Evolutionary conservation across 1,140 invertebrate species (phyloP).

Genomic region (Acyrthosiphon pisum): DNA sequence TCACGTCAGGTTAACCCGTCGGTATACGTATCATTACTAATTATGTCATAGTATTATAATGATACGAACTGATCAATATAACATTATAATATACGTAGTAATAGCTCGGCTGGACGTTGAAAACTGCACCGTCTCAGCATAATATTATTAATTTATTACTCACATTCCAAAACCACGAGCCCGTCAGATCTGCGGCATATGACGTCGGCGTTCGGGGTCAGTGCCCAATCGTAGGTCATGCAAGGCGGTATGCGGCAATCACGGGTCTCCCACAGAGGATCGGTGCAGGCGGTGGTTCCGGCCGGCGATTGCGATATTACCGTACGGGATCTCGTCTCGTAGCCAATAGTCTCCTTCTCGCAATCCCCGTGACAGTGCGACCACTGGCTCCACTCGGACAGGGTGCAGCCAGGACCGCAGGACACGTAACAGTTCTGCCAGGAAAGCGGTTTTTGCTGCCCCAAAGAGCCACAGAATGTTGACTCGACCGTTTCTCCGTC

Average conservation of each 20-base stretch:
- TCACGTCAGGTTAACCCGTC: background rate
- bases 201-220: slow-evolving; percentile 62
- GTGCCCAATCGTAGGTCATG: slow-evolving; percentile 64
- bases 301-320: slow-evolving; percentile 63
- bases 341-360: slow-evolving; percentile 62
- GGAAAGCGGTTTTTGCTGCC: slow-evolving; percentile 60
- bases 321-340: slow-evolving; percentile 65
- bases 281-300: slow-evolving; percentile 63
- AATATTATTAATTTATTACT: slow-evolving; percentile 60
- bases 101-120: background rate
- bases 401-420: slow-evolving; percentile 68
- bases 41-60: background rate
- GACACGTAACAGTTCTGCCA: slow-evolving; percentile 66
- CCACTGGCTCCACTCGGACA: slow-evolving; percentile 68
- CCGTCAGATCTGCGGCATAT: slow-evolving; percentile 65
- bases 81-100: too few relatives aligned
- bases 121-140: background rate
- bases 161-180: slow-evolving; percentile 63
- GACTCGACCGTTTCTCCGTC: slow-evolving; percentile 62
- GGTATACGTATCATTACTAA: background rate
- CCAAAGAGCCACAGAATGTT: slow-evolving; percentile 61
- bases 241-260: slow-evolving; percentile 65
- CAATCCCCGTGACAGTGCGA: slow-evolving; percentile 65
- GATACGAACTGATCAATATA: background rate
- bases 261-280: slow-evolving; percentile 65